Base-by-base conservation (phyloP, 2,888 invertebrate species). In the Rhagophthalmus giganteus region DNA sequence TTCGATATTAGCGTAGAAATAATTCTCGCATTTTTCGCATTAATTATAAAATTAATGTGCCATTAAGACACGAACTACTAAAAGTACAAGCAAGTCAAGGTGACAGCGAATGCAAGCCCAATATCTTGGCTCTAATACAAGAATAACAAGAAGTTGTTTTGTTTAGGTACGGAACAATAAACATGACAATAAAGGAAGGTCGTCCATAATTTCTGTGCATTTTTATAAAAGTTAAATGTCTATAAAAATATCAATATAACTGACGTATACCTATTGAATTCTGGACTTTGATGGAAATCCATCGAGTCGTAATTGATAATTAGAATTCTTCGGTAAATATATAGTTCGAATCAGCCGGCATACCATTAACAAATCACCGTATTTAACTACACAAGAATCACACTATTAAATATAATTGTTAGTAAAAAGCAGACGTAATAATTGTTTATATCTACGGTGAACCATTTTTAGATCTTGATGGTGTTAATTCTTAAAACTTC, bases 131-230 rank as follows among this genome's bases (percentile, higher is more conserved):
- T 63, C 57, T 60, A 51, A 52, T 60, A 59, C 57, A 63, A 64
- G 62, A 64, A 64, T 54, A 59, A 59, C 63, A 51, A 42, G 44
- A 35, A 42, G 41, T 55, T 47, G 48, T 51, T 52, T 50, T 54
- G 42, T 47, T 56, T 34, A 42, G 33, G 37, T 35, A 42, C 49
- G 35, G 41, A 58, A 58, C 58, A 56, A 59, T 64, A 66, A 66
- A 66, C 62, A 65, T 65, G 65, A 66, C 66, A 66, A 65, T 67
- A 62, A 61, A 59, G 67, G 68, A 68, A 69, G 69, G 67, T 58
- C 67, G 64, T 62, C 62, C 63, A 66, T 66, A 67, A 64, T 66
- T 68, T 64, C 66, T 64, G 40, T 54, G 5, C 53, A 61, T 63
- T 67, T 65, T 64, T 61, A 48, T 42, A 31, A 39, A 30, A 46